phyloP scores from a whole-genome alignment of 2,888 invertebrate species.

The Germaria angustata region DNA sequence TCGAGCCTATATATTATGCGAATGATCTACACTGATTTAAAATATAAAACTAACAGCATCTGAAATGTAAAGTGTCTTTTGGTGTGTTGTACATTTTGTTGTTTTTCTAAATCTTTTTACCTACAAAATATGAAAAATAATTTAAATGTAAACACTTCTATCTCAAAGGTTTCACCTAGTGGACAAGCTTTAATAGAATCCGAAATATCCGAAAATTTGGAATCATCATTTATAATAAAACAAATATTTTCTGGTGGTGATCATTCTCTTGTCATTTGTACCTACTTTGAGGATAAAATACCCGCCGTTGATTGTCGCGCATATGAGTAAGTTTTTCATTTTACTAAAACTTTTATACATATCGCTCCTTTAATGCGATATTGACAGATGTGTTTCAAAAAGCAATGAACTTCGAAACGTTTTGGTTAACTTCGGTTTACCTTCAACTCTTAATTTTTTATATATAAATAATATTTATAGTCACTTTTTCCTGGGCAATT shows the following conservation, averaged over 20 bases:
- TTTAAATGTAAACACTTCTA: too few species aligned
- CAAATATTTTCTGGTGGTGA: constrained; percentile 91
- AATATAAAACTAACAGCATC: too few species aligned
- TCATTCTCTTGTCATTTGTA: constrained; percentile 89
- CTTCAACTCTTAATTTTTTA: too few species aligned
- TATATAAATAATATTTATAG: too few species aligned
- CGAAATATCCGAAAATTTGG: constrained; percentile 70
- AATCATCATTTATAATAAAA: constrained; percentile 75
- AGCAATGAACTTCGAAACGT: too few species aligned
- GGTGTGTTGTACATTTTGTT: too few species aligned
- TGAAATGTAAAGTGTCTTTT: too few species aligned
- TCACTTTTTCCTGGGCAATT: too few species aligned
- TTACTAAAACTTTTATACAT: background rate
- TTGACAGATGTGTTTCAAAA: background rate
- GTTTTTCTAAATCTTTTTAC: too few species aligned
- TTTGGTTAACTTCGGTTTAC: too few species aligned
- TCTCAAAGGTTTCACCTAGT: constrained; percentile 81
- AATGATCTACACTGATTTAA: too few species aligned
- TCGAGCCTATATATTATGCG: background rate
- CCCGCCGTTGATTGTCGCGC: constrained; percentile 85
- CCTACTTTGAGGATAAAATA: constrained; percentile 78
- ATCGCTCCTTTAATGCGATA: background rate
- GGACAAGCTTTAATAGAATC: constrained; percentile 80
- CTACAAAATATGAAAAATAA: too few species aligned
- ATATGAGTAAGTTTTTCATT: constrained; percentile 73